Evolutionary conservation across 2,113 vertebrate genomes (phyloP), one percentile per base, ranked within the genome.

Genomic region (Vimba vimba): DNA sequence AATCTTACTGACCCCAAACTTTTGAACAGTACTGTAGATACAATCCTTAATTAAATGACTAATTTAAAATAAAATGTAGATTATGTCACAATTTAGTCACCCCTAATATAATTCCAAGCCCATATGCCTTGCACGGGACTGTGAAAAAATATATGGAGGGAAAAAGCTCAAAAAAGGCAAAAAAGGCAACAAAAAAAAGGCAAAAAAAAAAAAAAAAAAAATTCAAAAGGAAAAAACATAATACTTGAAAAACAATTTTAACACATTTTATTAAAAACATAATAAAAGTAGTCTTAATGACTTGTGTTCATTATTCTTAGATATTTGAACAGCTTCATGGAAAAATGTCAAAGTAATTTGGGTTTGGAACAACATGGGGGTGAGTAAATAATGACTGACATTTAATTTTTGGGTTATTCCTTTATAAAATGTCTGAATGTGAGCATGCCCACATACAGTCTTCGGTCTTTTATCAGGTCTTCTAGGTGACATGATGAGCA

Each of bases 401-500:
- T 59, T 59, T n/a, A 19, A 36, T 60, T 79, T 62, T 79, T 4
- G 23, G 23, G 33, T 25, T n/a, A 55, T 33, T 52, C 39, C 62
- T 43, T 50, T 71, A 80, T 60, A 82, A 69, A 77, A 86, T 60
- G 62, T 52, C 60, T 79, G 71, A 69, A 68, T 68, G 79, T 30
- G 81, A 76, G 25, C 19, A 77, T 45, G 85, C 82, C 57, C 17
- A 23, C 68, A 82, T n/a, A 36, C 30, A 7, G 69, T 30, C 50
- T 62, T 60, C 27, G 0, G 36, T 82, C 43, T 79, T 89, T 82
- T 87, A 75, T 89, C 79, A 57, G 79, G 82, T 85, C 78, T 75
- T 85, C 80, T 45, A 82, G 80, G 85, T 47, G 55, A 85, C 79
- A 82, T 89, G 83, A 85, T 87, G 76, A 78, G 83, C 62, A 71